Evolutionary conservation across 2,113 vertebrate genomes (phyloP).

Genomic region (Phycodurus eques): DNA sequence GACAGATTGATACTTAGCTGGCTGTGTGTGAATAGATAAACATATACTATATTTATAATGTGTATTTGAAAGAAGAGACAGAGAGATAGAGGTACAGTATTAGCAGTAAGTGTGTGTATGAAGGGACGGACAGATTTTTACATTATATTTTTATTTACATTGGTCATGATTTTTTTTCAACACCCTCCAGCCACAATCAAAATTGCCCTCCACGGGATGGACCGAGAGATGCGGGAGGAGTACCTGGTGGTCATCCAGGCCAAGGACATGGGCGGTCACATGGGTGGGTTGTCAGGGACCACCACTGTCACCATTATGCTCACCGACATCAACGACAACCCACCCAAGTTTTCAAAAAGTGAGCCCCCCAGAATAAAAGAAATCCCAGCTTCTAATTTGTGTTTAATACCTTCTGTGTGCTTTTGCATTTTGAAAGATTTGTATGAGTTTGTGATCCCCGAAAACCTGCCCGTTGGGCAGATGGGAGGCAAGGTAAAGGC

Average conservation of each 20-base stretch:
- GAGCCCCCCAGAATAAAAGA: constrained; percentile 54
- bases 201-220: constrained; percentile 96
- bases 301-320: constrained; percentile 93
- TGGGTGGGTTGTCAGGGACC: constrained; percentile 94
- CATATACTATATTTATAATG: no score
- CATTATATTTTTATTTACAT: not conserved
- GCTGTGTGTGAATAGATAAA: no score
- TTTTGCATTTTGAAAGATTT: constrained; percentile 76
- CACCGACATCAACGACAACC: constrained; percentile 95
- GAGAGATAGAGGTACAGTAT: constrained; percentile 5
- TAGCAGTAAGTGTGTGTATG: constrained; percentile 28
- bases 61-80: no score
- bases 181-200: constrained; percentile 86
- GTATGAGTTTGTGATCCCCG: constrained; percentile 92
- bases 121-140: not conserved
- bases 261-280: constrained; percentile 99
- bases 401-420: not conserved
- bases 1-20: not conserved
- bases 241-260: constrained; percentile 98
- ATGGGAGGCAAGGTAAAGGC: constrained; percentile 89
- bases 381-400: constrained; percentile 7
- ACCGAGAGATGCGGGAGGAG: constrained; percentile 96
- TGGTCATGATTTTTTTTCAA: constrained; percentile 30
- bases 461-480: constrained; percentile 85
- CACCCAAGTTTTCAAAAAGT: constrained; percentile 98